Conservation (phyloP, 2,797 vertebrate species). For the Nothura maculosa region DNA sequence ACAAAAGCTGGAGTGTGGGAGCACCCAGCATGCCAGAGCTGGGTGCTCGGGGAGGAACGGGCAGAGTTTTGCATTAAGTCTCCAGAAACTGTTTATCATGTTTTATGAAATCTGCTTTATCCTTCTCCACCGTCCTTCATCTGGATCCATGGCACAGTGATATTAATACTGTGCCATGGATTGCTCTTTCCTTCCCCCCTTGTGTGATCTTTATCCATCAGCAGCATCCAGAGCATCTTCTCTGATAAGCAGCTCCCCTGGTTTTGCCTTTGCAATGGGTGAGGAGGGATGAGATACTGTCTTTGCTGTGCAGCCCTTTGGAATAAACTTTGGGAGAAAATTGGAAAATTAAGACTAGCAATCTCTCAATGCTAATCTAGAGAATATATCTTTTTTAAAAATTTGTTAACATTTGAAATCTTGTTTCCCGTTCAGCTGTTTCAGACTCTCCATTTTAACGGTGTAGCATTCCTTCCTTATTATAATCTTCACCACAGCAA, state of each 20-base stretch:
- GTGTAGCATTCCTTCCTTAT: conserved; percentile 66
- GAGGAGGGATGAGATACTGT: neutral
- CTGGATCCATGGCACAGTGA: no score
- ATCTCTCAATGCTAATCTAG: neutral
- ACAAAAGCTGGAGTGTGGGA: conserved; percentile 48
- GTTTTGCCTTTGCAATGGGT: neutral
- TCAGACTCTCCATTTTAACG: neutral
- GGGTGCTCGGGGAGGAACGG: conserved; percentile 18
- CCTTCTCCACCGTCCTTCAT: neutral
- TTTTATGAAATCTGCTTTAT: neutral
- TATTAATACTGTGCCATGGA: rapidly evolving
- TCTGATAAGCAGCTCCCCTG: neutral
- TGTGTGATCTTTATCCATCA: rapidly evolving
- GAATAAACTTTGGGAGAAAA: neutral
- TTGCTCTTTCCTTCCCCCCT: neutral
- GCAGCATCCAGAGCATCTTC: neutral
- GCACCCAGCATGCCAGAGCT: conserved; percentile 5
- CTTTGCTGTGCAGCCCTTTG: neutral
- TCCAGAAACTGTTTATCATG: neutral
- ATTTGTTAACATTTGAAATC: neutral
- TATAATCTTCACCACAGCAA: conserved; percentile 52
- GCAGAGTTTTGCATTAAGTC: conserved; percentile 29
- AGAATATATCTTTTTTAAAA: neutral
- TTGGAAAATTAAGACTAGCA: neutral
- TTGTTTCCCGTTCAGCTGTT: neutral